Percentiles rank a stretch among this genome's conserved stretches.
phyloP scores from a whole-genome alignment of 2,797 vertebrate genomes.

The Meriones psammophilus region DNA sequence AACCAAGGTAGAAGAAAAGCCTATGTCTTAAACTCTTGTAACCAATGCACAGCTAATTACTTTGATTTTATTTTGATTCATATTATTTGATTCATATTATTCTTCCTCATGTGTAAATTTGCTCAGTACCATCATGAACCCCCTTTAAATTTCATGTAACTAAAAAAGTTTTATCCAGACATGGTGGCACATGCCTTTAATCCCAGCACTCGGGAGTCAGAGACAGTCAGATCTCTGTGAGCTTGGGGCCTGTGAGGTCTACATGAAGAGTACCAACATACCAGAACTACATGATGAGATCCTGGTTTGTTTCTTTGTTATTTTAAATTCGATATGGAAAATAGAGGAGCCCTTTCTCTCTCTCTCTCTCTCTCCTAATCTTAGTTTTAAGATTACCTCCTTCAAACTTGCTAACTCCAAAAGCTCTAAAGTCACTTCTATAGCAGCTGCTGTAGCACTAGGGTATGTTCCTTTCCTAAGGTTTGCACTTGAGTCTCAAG shows the following conservation, averaged over 20 bases:
- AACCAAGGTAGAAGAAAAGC: not conserved
- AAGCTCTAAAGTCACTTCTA: not conserved
- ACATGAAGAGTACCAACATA: not conserved
- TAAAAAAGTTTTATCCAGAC: not conserved
- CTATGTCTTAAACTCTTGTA: not conserved
- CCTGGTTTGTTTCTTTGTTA: not conserved
- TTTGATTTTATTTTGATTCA: not conserved
- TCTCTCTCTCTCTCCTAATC: not conserved
- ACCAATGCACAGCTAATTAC: not conserved
- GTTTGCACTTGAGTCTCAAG: not conserved
- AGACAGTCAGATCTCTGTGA: not conserved
- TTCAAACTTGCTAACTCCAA: not conserved
- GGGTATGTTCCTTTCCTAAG: not conserved
- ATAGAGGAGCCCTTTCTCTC: not conserved
- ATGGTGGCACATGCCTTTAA: not conserved
- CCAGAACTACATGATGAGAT: not conserved
- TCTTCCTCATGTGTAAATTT: not conserved
- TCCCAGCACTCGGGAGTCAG: not conserved
- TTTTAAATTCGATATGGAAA: not conserved
- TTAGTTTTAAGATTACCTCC: not conserved
- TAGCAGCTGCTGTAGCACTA: not conserved
- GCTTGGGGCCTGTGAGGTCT: not conserved
- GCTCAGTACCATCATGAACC: not conserved
- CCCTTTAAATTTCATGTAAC: not conserved
- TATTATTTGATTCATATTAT: not conserved